Evolutionary conservation across 1,140 invertebrate species (phyloP).

Genomic region (Cecropterus lyciades): DNA sequence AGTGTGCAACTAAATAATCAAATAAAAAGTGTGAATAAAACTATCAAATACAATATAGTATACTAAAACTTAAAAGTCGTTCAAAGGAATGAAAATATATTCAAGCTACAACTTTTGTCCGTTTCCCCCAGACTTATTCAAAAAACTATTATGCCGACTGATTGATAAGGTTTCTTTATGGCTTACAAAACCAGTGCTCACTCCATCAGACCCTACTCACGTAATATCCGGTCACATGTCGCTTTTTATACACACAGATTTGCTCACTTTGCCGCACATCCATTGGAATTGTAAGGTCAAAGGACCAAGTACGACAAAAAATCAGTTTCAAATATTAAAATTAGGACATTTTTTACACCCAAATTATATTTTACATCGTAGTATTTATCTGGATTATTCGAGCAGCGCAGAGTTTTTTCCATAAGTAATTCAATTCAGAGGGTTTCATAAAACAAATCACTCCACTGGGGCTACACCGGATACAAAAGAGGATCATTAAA

Average conservation of each 20-base stretch:
- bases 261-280: conserved; percentile 7
- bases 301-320: conserved; percentile 1
- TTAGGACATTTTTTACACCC: conserved; percentile 12
- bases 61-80: too few relatives aligned
- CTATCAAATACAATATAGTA: too few relatives aligned
- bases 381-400: conserved; percentile 16
- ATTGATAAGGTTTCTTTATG: conserved; percentile 37
- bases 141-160: conserved; percentile 34
- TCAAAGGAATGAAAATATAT: too few relatives aligned
- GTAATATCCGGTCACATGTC: conserved; percentile 28
- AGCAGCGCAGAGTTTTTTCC: conserved; percentile 26
- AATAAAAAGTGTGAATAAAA: not conserved
- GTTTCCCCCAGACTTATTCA: conserved; percentile 15
- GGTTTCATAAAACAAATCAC: conserved; percentile 40
- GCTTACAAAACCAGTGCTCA: conserved; percentile 29
- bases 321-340: conserved; percentile 1
- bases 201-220: conserved; percentile 39
- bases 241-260: conserved; percentile 23
- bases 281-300: conserved; percentile 16
- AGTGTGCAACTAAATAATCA: conserved; percentile 92
- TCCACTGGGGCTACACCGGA: conserved; percentile 30
- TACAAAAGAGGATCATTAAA: conserved; percentile 41
- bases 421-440: conserved; percentile 37
- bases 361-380: conserved; percentile 2
- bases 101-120: not conserved